Conservation (phyloP, 1,140 invertebrate species). For the Glomeris maerens region DNA sequence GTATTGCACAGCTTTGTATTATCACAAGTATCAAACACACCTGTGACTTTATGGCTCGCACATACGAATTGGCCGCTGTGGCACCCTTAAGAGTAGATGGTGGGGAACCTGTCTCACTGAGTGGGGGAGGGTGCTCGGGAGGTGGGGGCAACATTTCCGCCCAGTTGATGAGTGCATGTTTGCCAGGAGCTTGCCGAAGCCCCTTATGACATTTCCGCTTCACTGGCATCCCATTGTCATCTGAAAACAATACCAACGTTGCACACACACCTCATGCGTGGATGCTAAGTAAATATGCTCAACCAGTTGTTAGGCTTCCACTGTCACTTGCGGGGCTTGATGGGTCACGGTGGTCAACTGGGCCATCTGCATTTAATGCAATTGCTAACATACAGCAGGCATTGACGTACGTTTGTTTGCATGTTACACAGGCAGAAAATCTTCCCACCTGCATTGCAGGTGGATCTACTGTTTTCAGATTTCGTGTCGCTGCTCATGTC, state of each 20-base stretch:
- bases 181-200: conserved; percentile 24
- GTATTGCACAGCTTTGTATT: too few species aligned
- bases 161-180: conserved; percentile 47
- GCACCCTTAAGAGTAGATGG: conserved; percentile 20
- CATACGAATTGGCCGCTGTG: conserved; percentile 15
- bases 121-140: conserved; percentile 59
- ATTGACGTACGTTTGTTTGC: too few species aligned
- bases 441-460: conserved; percentile 14
- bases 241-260: conserved; percentile 18
- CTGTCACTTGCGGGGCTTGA: conserved; percentile 32
- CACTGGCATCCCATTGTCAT: conserved; percentile 30
- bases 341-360: conserved; percentile 24
- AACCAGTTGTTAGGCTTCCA: conserved; percentile 29
- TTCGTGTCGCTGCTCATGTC: conserved; percentile 29
- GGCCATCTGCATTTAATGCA: too few species aligned
- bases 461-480: conserved; percentile 16
- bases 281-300: conserved; percentile 21
- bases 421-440: not conserved
- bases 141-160: conserved; percentile 61
- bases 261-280: conserved; percentile 10
- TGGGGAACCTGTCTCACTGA: conserved; percentile 24
- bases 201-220: conserved; percentile 21
- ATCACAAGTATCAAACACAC: too few species aligned
- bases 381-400: too few species aligned
- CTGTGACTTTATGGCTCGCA: conserved; percentile 15